Evolutionary conservation across 2,797 vertebrate genomes (phyloP).

Genomic region (Ctenopoma kingsleyae): DNA sequence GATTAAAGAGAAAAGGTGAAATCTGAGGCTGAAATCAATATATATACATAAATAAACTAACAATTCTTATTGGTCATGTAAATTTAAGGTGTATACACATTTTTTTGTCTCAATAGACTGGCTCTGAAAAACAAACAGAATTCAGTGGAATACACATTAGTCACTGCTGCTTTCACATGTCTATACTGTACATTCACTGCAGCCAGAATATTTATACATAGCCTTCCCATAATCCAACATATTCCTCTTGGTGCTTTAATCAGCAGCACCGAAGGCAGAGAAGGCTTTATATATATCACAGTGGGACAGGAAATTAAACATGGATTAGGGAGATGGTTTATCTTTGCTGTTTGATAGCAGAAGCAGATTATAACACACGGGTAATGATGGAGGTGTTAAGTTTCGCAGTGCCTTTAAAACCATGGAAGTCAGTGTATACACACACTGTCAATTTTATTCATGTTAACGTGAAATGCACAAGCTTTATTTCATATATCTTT

Average conservation of each 20-base stretch:
- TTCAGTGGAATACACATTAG: not conserved
- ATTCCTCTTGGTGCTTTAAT: constrained; percentile 59
- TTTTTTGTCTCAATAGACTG: too few species aligned
- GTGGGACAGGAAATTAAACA: constrained; percentile 77
- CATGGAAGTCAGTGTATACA: constrained; percentile 48
- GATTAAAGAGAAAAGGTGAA: too few species aligned
- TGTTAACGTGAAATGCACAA: constrained; percentile 18
- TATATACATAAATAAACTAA: too few species aligned
- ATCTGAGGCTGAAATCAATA: too few species aligned
- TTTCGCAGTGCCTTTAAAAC: constrained; percentile 40
- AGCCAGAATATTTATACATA: constrained; percentile 52
- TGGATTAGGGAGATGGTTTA: constrained; percentile 69
- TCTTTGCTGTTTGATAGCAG: constrained; percentile 58
- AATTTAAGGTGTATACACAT: too few species aligned
- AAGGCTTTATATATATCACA: constrained; percentile 61
- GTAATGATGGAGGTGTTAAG: constrained; percentile 59
- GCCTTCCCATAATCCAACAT: constrained; percentile 44
- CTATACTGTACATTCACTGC: not conserved
- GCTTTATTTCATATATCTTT: constrained; percentile 18
- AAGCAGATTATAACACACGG: constrained; percentile 58
- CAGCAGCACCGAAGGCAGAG: constrained; percentile 51
- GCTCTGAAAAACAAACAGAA: too few species aligned
- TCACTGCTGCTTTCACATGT: not conserved
- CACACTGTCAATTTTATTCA: constrained; percentile 26
- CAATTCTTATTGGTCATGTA: too few species aligned